Conservation (phyloP, 37 sponge, comb jelly and placozoan genomes). For the Theonella swinhoei region DNA sequence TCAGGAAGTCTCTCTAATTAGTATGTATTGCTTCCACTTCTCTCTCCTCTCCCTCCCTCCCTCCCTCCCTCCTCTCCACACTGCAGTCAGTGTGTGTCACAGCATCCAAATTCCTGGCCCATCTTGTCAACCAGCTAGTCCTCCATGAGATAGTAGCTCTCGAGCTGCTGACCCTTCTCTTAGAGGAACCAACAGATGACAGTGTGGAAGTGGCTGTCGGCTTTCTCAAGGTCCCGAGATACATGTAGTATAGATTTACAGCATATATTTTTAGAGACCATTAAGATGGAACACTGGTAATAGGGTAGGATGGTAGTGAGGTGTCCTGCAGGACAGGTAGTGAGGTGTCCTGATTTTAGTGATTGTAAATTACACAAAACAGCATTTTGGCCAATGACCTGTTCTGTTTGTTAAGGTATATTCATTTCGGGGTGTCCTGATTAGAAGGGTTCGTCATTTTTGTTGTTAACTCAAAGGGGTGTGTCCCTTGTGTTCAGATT, state of each 20-base stretch:
- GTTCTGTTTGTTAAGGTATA: too few relatives aligned
- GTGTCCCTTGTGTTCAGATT: too few relatives aligned
- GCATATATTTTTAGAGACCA: too few relatives aligned
- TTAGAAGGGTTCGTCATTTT: too few relatives aligned
- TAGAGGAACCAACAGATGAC: slow-evolving; percentile 94
- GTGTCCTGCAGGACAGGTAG: too few relatives aligned
- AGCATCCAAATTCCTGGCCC: slow-evolving; percentile 91
- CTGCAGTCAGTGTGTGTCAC: slow-evolving; percentile 81
- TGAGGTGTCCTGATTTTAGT: too few relatives aligned
- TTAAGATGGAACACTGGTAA: too few relatives aligned
- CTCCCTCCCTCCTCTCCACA: neutral
- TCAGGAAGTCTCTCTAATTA: neutral
- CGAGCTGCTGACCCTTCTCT: slow-evolving; percentile 88
- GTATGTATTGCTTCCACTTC: neutral
- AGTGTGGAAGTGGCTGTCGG: slow-evolving; percentile 95
- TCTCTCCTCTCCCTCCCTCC: neutral
- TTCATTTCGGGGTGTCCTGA: too few relatives aligned
- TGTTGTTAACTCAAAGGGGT: too few relatives aligned
- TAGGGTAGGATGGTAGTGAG: neutral
- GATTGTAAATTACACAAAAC: too few relatives aligned
- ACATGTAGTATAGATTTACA: too few relatives aligned
- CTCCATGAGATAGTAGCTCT: slow-evolving; percentile 92
- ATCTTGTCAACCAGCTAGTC: slow-evolving; percentile 95
- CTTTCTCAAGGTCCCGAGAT: slow-evolving; percentile 80
- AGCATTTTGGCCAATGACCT: too few relatives aligned